Evolutionary conservation across 2,113 vertebrate species (phyloP).

Genomic region (Talpa occidentalis): DNA sequence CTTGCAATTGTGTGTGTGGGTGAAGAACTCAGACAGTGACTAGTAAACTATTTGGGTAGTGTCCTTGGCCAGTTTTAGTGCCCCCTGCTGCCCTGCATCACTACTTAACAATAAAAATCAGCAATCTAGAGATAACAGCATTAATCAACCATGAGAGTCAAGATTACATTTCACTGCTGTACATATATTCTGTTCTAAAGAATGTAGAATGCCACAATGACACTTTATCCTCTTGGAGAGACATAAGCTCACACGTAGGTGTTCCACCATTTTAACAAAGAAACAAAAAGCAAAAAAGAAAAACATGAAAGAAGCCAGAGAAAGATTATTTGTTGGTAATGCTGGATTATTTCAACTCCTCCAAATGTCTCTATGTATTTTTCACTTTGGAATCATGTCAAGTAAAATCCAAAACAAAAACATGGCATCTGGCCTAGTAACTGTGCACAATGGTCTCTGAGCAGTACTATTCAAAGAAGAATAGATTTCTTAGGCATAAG

Average conservation of each 20-base stretch:
- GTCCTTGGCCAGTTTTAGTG: no score
- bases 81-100: no score
- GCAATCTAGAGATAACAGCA: neutral
- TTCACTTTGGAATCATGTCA: neutral
- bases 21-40: no score
- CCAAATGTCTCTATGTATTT: neutral
- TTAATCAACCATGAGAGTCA: neutral
- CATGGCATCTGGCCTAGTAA: neutral
- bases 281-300: neutral
- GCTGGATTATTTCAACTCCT: neutral
- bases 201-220: neutral
- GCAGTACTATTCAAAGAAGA: neutral
- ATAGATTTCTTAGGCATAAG: neutral
- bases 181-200: neutral
- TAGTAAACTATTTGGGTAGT: no score
- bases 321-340: constrained; percentile 5
- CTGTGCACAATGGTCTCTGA: neutral
- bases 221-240: neutral
- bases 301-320: neutral
- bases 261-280: neutral
- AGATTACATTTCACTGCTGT: neutral
- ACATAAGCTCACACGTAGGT: neutral
- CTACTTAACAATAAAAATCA: neutral
- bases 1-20: no score
- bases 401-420: constrained; percentile 22